phyloP scores from a whole-genome alignment of 2,113 vertebrate species.

The Petromus typicus region DNA sequence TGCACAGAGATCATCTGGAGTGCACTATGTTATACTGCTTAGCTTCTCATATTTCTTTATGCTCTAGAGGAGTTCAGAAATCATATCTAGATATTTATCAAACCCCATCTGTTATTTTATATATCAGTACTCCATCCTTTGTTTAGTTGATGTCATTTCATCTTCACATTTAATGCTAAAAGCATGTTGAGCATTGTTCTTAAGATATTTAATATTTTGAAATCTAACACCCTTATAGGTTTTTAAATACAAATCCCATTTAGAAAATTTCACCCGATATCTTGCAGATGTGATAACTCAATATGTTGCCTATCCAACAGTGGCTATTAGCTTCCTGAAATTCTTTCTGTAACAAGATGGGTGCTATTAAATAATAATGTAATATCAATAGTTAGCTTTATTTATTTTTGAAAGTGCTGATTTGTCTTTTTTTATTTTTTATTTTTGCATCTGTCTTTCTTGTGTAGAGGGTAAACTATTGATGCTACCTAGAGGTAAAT shows the following conservation, averaged over 20 bases:
- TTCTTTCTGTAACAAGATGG: not conserved
- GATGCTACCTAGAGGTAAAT: not conserved
- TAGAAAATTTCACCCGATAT: not conserved
- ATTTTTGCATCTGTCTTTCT: slow-evolving; percentile 15
- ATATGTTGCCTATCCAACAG: not conserved
- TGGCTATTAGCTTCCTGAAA: not conserved
- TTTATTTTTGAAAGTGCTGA: slow-evolving; percentile 5
- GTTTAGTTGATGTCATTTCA: not conserved
- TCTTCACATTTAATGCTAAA: not conserved
- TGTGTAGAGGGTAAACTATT: not conserved
- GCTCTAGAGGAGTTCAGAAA: not conserved
- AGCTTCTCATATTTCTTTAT: not conserved
- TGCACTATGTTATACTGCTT: not conserved
- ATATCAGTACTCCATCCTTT: not conserved
- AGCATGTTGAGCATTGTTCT: not conserved
- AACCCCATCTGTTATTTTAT: not conserved
- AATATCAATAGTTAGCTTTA: not conserved
- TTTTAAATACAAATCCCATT: slow-evolving; percentile 12
- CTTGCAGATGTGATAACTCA: not conserved
- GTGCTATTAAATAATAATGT: slow-evolving; percentile 44
- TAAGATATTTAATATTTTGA: not conserved
- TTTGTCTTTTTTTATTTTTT: slow-evolving; percentile 17
- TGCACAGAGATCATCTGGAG: not conserved
- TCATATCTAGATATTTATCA: not conserved
- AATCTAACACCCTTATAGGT: not conserved